Evolutionary conservation across 2,888 invertebrate species (phyloP).

Genomic region (Petrolisthes cinctipes): DNA sequence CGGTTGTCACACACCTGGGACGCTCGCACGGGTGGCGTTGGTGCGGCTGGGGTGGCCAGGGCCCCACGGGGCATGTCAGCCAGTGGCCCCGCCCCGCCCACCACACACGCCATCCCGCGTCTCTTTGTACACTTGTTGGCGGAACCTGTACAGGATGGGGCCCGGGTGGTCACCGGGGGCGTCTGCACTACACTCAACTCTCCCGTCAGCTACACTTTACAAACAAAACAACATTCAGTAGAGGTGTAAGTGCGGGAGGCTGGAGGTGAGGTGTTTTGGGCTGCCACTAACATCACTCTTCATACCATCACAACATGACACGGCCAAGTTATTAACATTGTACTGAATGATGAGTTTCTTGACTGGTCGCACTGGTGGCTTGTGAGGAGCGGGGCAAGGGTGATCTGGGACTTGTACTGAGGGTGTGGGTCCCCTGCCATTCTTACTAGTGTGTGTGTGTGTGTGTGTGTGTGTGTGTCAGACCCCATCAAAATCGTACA

Average conservation of each 20-base stretch:
- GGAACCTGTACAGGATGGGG: slow-evolving; percentile 47
- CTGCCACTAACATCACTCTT: neutral
- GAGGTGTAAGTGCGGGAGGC: slow-evolving; percentile 29
- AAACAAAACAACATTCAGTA: slow-evolving; percentile 51
- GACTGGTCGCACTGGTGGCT: no score
- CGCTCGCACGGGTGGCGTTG: slow-evolving; percentile 53
- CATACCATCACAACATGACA: no score
- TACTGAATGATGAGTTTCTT: neutral
- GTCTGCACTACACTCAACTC: neutral
- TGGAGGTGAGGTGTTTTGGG: slow-evolving; percentile 5
- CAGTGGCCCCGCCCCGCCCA: slow-evolving; percentile 30
- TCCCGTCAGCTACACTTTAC: slow-evolving; percentile 31
- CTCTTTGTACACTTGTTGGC: slow-evolving; percentile 59
- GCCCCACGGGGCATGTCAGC: neutral
- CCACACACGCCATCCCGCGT: slow-evolving; percentile 38
- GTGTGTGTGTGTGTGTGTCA: no score
- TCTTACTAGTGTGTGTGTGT: neutral
- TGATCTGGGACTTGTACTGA: slow-evolving; percentile 25
- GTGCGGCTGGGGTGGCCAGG: slow-evolving; percentile 12
- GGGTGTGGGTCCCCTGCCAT: neutral
- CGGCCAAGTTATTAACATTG: no score
- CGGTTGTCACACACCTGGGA: slow-evolving; percentile 61
- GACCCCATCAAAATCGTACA: no score
- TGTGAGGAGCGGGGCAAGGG: neutral
- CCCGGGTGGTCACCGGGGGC: slow-evolving; percentile 24